These are phyloP conservation scores for Eufriesea mexicana DNA, from an alignment of 1,140 invertebrate species.

Conservation along the genomic window DNA sequence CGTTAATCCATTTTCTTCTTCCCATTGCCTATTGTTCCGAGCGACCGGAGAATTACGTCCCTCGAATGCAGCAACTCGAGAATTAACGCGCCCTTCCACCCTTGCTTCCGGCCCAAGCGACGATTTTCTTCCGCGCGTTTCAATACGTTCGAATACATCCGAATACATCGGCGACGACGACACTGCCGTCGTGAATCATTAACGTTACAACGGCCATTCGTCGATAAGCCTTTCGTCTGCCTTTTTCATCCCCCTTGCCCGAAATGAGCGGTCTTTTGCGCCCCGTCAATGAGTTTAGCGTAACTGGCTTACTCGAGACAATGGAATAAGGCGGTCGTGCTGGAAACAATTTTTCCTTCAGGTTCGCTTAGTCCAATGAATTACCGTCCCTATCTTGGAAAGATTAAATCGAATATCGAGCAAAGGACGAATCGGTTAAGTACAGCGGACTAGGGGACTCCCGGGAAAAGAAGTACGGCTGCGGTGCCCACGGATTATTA, in stretches of 20 bases:
- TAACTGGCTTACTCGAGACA: constrained; percentile 6
- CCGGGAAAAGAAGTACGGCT: background rate
- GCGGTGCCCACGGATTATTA: no score
- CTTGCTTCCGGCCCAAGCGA: background rate
- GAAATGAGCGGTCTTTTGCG: constrained; percentile 6
- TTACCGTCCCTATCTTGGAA: background rate
- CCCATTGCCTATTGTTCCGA: background rate
- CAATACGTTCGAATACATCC: background rate
- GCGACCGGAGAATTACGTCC: background rate
- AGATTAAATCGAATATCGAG: no score
- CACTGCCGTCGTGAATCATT: background rate
- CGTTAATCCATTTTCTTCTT: constrained; percentile 43
- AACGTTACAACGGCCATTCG: background rate
- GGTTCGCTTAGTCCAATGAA: background rate
- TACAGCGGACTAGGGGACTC: background rate
- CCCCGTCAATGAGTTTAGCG: background rate
- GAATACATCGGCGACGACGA: background rate
- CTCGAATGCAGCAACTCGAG: background rate
- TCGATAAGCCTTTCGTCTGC: background rate
- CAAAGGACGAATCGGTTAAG: background rate
- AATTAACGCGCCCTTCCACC: constrained; percentile 16
- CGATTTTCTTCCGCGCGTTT: background rate
- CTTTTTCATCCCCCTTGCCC: background rate
- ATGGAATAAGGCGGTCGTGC: background rate
- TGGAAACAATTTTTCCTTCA: background rate